Evolutionary conservation across 92 coral and sea anemone genomes (phyloP), one percentile per base, ranked within the genome.

Genomic region (Isaurus tuberculatus): DNA sequence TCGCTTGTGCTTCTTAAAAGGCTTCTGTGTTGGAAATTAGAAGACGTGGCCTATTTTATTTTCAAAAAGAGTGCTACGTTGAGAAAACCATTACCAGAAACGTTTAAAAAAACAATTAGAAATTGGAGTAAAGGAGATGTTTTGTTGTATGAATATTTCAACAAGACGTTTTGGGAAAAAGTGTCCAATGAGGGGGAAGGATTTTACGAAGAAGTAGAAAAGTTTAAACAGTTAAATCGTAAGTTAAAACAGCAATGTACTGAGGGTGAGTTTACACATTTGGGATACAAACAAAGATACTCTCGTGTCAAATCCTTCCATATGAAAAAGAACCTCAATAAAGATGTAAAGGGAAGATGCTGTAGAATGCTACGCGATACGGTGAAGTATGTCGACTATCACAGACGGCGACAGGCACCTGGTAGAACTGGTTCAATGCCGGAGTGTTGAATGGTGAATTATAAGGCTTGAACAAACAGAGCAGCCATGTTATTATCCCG

Each of bases 51-150:
- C 2, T 94, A 93, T 78, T 95, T 95, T 58, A 88, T 90, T 14
- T 86, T 88, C 16, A 92, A 91, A 57, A 89, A 91, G 44, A 61
- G 81, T 11, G 73, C 85, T 4, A 81, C 90, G 48, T 85, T 75
- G 19, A 79, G 95, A 49, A 88, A 85, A 4, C 51, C 65, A n/a
- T 66, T 93, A 23, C 75, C 98, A 3, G 15, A 30, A 1, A 33
- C 72, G n/a, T 26, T 89, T 8, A 79, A 83, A 14, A 69, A 53
- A 10, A 81, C 79, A 53, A 93, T 95, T 57, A 90, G 91, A 22
- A 83, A 87, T 11, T 95, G 98, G 98, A 95, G 90, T 77, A 83
- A 72, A 57, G 98, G 95, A 14, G 98, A 93, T 67, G 88, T 83
- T 33, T 40, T 68, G 28, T 40, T 95, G 29, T 95, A 95, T 42